A percentile compares a stretch with the other conserved stretches of the same genome.
phyloP scores from a whole-genome alignment of 2,888 invertebrate species.

The Eupithecia centaureata region DNA sequence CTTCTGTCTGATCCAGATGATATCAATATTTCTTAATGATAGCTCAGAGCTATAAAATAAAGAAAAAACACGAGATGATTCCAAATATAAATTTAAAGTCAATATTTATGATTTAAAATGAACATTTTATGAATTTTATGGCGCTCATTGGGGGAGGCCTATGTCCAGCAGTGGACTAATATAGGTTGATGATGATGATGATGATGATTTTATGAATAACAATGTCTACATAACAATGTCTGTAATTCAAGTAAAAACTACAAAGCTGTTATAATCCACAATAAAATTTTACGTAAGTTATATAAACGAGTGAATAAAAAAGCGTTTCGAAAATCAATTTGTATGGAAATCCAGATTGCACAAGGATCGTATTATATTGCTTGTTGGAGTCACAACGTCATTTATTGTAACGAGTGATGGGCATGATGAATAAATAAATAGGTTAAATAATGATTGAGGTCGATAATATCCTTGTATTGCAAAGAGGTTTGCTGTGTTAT shows the following conservation, averaged over 20 bases:
- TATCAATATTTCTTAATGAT: not conserved
- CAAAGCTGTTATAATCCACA: not conserved
- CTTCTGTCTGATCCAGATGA: not conserved
- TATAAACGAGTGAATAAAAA: not conserved
- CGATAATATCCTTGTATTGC: too few relatives aligned
- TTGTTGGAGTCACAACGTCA: too few relatives aligned
- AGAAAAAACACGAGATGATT: not conserved
- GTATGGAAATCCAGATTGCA: conserved; percentile 1
- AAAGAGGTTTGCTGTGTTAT: too few relatives aligned
- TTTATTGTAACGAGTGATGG: too few relatives aligned
- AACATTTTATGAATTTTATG: not conserved
- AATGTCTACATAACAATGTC: too few relatives aligned
- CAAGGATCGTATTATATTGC: not conserved
- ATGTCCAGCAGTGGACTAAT: too few relatives aligned
- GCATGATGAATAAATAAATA: too few relatives aligned
- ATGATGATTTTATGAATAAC: too few relatives aligned
- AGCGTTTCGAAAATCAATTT: not conserved
- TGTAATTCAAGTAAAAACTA: not conserved
- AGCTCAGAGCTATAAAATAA: not conserved
- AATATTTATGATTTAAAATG: not conserved
- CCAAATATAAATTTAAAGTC: not conserved
- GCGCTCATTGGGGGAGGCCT: too few relatives aligned
- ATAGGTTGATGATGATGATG: too few relatives aligned
- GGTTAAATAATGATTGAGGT: too few relatives aligned
- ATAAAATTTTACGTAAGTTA: not conserved